phyloP scores from a whole-genome alignment of 2,113 vertebrate species.

The Cricetomys ansorgei region DNA sequence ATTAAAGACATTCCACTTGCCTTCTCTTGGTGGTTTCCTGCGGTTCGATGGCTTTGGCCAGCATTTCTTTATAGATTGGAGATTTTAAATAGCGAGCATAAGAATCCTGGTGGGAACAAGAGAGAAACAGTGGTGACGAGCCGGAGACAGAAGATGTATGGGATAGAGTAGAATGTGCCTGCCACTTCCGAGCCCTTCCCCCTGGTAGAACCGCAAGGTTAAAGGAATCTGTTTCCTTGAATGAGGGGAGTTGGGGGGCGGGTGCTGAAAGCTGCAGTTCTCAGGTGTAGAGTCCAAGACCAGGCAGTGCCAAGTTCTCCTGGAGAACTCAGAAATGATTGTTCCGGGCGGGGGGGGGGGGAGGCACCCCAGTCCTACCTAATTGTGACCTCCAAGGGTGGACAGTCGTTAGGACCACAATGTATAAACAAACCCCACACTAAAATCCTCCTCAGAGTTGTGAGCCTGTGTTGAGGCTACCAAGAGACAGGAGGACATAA shows the following conservation, averaged over 20 bases:
- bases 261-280: rapidly evolving
- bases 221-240: not conserved
- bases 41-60: constrained; percentile 92
- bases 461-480: not conserved
- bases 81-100: constrained; percentile 97
- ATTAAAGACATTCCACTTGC: constrained; percentile 84
- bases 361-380: not conserved
- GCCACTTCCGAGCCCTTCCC: not conserved
- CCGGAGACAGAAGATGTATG: constrained; percentile 10
- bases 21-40: constrained; percentile 92
- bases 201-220: rapidly evolving
- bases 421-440: not conserved
- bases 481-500: not conserved
- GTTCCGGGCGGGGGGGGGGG: too few species aligned
- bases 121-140: constrained; percentile 68
- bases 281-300: not conserved
- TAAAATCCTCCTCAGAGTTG: not conserved
- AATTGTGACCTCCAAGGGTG: not conserved
- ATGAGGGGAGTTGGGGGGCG: not conserved
- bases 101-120: constrained; percentile 90
- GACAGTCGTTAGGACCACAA: not conserved
- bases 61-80: constrained; percentile 95
- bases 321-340: not conserved
- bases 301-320: rapidly evolving
- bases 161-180: not conserved